Percentiles rank a stretch among this genome's conserved stretches.
phyloP scores from a whole-genome alignment of 2,888 invertebrate genomes.

The Lepidochitona cinerea region DNA sequence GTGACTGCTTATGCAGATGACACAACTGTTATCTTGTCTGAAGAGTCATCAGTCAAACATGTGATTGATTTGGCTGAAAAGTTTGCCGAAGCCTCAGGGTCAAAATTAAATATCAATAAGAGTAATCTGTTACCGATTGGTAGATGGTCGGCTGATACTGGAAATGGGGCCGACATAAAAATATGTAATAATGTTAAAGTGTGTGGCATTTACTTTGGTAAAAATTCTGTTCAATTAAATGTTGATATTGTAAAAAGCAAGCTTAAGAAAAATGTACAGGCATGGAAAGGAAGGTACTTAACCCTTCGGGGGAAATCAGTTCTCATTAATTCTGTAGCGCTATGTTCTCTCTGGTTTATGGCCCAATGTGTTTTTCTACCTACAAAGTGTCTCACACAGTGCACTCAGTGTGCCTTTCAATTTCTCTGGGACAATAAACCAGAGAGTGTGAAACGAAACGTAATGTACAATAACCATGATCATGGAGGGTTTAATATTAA shows the following conservation, averaged over 20 bases:
- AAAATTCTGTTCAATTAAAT: neutral
- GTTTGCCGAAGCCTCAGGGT: slow-evolving; percentile 20
- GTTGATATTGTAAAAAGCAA: neutral
- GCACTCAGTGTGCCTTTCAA: neutral
- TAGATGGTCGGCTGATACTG: neutral
- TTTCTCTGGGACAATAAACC: neutral
- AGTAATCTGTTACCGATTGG: slow-evolving; percentile 12
- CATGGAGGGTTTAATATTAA: neutral
- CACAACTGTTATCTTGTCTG: slow-evolving; percentile 7
- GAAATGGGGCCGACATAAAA: neutral
- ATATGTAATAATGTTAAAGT: neutral
- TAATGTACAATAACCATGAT: neutral
- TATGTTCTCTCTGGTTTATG: neutral
- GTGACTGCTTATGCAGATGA: slow-evolving; percentile 18
- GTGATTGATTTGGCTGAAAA: slow-evolving; percentile 1
- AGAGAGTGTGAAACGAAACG: neutral
- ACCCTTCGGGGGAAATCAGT: neutral
- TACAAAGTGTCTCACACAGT: neutral
- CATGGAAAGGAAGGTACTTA: neutral
- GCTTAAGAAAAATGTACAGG: neutral
- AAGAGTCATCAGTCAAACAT: slow-evolving; percentile 5
- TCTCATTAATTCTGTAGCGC: neutral
- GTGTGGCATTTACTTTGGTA: neutral
- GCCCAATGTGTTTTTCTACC: neutral
- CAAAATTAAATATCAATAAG: slow-evolving; percentile 29